Evolutionary conservation across 1,140 invertebrate species (phyloP).

Genomic region (Drosophila sp.): DNA sequence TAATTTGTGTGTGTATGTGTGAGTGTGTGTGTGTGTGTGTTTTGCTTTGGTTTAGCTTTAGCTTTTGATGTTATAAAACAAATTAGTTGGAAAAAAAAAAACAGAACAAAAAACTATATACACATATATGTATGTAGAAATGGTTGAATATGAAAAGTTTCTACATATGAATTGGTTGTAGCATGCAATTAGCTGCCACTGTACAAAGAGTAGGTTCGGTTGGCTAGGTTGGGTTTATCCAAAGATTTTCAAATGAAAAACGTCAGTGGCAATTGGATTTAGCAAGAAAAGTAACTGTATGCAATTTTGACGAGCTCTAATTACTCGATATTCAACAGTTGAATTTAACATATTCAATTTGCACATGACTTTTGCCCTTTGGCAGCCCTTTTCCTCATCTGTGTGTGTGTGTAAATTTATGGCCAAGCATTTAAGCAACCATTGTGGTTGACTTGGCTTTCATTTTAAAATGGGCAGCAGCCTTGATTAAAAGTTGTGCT

Average conservation of each 20-base stretch:
- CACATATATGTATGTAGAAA: conserved; percentile 20
- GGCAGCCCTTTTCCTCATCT: background rate
- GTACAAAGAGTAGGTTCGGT: conserved; percentile 37
- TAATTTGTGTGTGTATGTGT: conserved; percentile 57
- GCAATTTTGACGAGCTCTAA: background rate
- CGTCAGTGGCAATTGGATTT: background rate
- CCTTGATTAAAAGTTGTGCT: conserved; percentile 67
- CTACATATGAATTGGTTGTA: conserved; percentile 28
- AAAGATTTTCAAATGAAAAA: conserved; percentile 6
- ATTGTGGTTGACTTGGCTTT: conserved; percentile 40
- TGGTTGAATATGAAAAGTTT: conserved; percentile 61
- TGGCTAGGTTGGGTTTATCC: conserved; percentile 16
- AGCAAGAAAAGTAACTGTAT: conserved; percentile 8
- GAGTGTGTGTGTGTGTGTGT: conserved; percentile 31
- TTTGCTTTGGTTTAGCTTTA: conserved; percentile 53
- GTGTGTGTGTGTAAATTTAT: conserved; percentile 15
- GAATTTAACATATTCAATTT: background rate
- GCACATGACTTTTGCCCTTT: conserved; percentile 4
- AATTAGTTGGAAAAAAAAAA: conserved; percentile 71
- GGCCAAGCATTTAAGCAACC: conserved; percentile 36
- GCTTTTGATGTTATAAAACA: conserved; percentile 76
- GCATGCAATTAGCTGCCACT: conserved; percentile 69
- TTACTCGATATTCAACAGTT: conserved; percentile 9
- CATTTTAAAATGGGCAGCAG: conserved; percentile 39
- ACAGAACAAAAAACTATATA: conserved; percentile 30